phyloP scores from a whole-genome alignment of 2,797 vertebrate species.

The Xerus rutilus region DNA sequence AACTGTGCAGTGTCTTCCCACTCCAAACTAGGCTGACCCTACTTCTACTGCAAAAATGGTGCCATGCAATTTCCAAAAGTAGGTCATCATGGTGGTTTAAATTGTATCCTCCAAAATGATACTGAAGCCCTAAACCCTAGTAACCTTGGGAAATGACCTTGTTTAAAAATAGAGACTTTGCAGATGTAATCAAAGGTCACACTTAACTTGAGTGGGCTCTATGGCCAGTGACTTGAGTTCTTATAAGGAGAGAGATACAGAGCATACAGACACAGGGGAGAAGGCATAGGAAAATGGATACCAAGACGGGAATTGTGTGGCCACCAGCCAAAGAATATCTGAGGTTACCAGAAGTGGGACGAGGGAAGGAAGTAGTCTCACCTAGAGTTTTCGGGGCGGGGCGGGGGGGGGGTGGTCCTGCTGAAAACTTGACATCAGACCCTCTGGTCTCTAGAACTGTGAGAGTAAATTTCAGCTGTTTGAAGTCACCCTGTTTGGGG shows the following conservation, averaged over 20 bases:
- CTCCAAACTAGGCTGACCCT: not conserved
- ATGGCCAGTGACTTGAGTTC: not conserved
- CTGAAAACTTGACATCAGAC: not conserved
- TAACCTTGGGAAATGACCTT: not conserved
- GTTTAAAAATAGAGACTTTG: not conserved
- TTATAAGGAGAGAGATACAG: not conserved
- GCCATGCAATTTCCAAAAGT: not conserved
- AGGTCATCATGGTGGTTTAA: not conserved
- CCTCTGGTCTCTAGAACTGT: not conserved
- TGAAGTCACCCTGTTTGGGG: not conserved
- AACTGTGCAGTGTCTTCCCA: not conserved
- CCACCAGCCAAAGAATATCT: not conserved
- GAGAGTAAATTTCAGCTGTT: not conserved
- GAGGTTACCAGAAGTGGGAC: not conserved
- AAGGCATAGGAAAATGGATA: no score
- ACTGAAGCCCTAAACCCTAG: not conserved
- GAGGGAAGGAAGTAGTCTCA: not conserved
- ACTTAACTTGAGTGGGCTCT: not conserved
- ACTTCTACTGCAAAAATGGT: not conserved
- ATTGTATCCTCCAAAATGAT: not conserved
- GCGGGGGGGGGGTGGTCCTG: no score
- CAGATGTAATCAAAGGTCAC: not conserved
- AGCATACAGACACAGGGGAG: not conserved
- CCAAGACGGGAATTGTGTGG: not conserved
- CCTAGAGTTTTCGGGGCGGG: no score